phyloP scores from a whole-genome alignment of 2,113 vertebrate species.

The Ancistrus triradiatus region DNA sequence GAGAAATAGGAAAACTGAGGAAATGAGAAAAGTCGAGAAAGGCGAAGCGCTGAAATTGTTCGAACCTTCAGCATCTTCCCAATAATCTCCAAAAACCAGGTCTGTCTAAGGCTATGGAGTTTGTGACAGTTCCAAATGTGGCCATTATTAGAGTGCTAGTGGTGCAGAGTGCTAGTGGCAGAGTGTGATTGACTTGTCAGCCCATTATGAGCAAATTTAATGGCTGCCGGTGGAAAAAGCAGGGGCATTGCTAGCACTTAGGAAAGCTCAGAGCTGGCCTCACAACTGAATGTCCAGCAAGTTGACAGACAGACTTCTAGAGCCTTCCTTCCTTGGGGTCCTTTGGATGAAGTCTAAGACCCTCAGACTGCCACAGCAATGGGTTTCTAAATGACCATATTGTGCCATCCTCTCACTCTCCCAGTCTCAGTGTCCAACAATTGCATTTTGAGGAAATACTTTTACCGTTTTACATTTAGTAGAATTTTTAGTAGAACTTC shows the following conservation, averaged over 20 bases:
- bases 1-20: constrained; percentile 15
- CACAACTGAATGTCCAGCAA: constrained; percentile 47
- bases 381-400: constrained; percentile 3
- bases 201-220: constrained; percentile 85
- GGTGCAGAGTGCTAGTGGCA: constrained; percentile 79
- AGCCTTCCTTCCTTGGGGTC: constrained; percentile 28
- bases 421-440: no score
- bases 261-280: constrained; percentile 77
- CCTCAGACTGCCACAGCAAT: constrained; percentile 6
- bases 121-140: constrained; percentile 76
- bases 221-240: constrained; percentile 77
- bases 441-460: no score
- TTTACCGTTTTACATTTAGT: no score
- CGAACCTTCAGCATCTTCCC: constrained; percentile 9
- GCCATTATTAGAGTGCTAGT: constrained; percentile 64
- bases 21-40: constrained; percentile 34
- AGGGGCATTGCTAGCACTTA: constrained; percentile 74
- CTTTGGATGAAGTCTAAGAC: constrained; percentile 13
- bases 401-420: no score
- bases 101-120: constrained; percentile 23
- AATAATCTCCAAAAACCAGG: constrained; percentile 21
- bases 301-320: constrained; percentile 33
- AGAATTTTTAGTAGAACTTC: no score
- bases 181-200: constrained; percentile 82
- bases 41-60: constrained; percentile 2